Conservation (phyloP, 2,888 invertebrate genomes). For the Acanthosepion lycidas region DNA sequence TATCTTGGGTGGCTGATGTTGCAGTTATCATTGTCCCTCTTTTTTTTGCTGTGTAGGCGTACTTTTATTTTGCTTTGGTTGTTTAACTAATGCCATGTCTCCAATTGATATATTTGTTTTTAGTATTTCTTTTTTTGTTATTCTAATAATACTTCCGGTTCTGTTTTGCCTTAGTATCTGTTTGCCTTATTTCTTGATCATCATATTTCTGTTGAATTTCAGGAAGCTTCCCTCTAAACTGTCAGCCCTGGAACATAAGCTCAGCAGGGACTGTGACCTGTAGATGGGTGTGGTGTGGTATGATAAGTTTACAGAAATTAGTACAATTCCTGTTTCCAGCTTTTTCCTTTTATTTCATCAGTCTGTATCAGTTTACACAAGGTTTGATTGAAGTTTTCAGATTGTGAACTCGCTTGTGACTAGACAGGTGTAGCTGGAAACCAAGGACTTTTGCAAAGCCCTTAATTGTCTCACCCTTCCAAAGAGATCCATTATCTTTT, state of each 20-base stretch:
- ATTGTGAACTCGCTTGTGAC: neutral
- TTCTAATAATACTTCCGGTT: neutral
- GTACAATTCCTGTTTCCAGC: neutral
- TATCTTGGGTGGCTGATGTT: too few species aligned
- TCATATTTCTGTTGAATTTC: neutral
- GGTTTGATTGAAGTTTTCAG: neutral
- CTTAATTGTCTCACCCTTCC: neutral
- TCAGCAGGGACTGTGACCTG: neutral
- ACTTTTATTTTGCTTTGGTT: neutral
- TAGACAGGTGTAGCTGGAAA: neutral
- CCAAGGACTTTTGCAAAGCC: neutral
- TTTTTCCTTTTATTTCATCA: neutral
- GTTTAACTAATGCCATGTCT: neutral
- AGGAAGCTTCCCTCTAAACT: neutral
- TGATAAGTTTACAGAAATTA: neutral
- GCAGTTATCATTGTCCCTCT: too few species aligned
- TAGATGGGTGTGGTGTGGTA: neutral
- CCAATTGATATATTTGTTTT: neutral
- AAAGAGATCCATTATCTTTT: neutral
- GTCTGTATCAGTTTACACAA: neutral
- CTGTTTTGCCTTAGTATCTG: neutral
- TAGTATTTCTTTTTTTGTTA: neutral
- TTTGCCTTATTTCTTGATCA: neutral
- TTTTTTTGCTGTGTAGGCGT: too few species aligned
- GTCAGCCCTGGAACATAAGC: neutral